Conservation (phyloP, 2,113 vertebrate species). For the Leuciscus idus region DNA sequence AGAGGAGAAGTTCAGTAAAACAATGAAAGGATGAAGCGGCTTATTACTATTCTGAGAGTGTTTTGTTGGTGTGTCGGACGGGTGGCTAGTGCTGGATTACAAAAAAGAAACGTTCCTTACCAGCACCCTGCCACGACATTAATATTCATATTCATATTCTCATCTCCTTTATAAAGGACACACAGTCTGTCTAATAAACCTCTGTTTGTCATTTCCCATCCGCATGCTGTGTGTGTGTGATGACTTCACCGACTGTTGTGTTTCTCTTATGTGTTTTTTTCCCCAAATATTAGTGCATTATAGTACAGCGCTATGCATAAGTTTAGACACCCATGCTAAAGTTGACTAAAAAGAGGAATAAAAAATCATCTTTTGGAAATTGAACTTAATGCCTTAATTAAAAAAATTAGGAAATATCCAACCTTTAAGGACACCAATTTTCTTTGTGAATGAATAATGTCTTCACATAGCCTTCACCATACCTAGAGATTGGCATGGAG, state of each 20-base stretch:
- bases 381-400: too few relatives aligned
- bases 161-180: conserved; percentile 34
- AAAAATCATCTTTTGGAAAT: too few relatives aligned
- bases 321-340: too few relatives aligned
- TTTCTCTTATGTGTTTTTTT: neutral
- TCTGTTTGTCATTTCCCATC: conserved; percentile 39
- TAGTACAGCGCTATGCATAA: neutral
- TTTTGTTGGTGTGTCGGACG: neutral
- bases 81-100: conserved; percentile 4
- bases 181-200: neutral
- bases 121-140: neutral
- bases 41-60: conserved; percentile 42
- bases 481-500: too few relatives aligned
- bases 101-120: conserved; percentile 23
- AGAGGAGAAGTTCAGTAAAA: conserved; percentile 27
- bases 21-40: neutral
- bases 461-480: too few relatives aligned
- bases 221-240: neutral
- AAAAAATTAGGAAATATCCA: too few relatives aligned
- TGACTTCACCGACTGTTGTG: too few relatives aligned
- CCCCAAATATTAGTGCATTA: too few relatives aligned
- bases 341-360: too few relatives aligned
- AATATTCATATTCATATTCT: conserved; percentile 46
- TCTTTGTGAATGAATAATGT: too few relatives aligned
- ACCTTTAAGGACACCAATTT: too few relatives aligned